Evolutionary conservation across 2,888 invertebrate species (phyloP), one percentile per base, ranked within the genome.

Genomic region (Netelia fuscicornis): DNA sequence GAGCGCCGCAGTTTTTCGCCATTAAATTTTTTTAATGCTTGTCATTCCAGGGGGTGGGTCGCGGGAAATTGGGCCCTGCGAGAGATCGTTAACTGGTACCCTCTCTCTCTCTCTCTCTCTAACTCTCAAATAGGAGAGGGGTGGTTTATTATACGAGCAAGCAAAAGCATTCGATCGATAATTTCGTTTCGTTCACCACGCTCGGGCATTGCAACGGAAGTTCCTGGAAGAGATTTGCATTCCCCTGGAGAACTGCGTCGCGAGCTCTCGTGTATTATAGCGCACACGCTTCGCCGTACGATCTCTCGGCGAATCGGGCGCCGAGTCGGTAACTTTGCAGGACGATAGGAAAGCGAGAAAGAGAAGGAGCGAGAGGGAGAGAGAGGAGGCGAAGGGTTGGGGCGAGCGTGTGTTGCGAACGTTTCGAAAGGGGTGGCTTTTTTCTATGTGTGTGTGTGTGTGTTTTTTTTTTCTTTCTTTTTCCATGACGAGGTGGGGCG

Each of bases 201-300:
- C 64, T 75, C 72, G 67, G 72, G 60, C 48, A 76, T 83, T 85
- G 85, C 79, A 87, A 68, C 84, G 80, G 58, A 83, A 82, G 86
- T 87, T 87, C 87, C 74, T 80, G 86, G 87, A 87, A 87, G 82
- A 87, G 82, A 87, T 87, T 87, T 85, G 77, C 86, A 84, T 87
- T 87, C 84, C 84, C 87, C 85, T 83, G 85, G 82, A 83, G 82
- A 85, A 85, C 80, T 65, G 56, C 79, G 64, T 62, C 65, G 82
- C 76, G 85, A 44, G 82, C 23, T 60, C 68, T 78, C 25, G 17
- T 25, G 76, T 85, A 85, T 82, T 78, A 75, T 25, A 64, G 54
- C 64, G 23, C 79, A 71, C 78, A 76, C 64, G 60, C 72, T 72
- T 58, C 60, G 67, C 71, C 76, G n/a, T 60, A 74, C 81, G 80